Base-by-base conservation (phyloP, 2,888 invertebrate genomes). In the Hirtodrosophila duncani region DNA sequence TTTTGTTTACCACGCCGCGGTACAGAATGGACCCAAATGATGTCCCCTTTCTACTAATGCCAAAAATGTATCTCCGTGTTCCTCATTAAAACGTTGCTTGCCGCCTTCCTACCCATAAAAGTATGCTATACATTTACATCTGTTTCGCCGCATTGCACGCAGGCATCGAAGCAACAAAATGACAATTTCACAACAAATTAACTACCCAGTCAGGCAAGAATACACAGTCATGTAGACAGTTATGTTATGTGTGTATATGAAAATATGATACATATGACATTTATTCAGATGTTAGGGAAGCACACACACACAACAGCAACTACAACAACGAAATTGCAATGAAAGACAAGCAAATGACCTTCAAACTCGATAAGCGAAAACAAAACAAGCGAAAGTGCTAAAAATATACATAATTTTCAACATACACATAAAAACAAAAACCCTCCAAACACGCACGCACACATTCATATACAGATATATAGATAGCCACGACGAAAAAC, bases 311-410 rank as follows among this genome's bases (percentile, higher is more conserved):
- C 5, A 30, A 1, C 23, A 4, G 18, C 11, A 16, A n/a, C n/a
- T n/a, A n/a, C n/a, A n/a, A n/a, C 16, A 30, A 14, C 30, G 42
- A 30, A 17, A 27, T 42, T 26, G 37, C 33, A 23, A 48, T 52
- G 41, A 64, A 70, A 71, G 67, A 65, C 72, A 78, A 72, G 70
- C 51, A 77, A 75, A 80, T 77, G 75, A 81, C 75, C 75, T 77
- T 77, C 81, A 81, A 81, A 77, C 75, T 67, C 74, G 81, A 77
- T 77, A 77, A 77, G 75, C 78, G 75, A 81, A 67, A 81, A 72
- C 78, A 75, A 78, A 70, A 77, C 74, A 80, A 80, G 70, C 64
- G 77, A 80, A 75, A 80, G 75, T 80, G 74, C 75, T 78, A 65
- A 74, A 81, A 75, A 77, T 78, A 81, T 67, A 67, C 75, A 81